Base-by-base conservation (phyloP, 2,888 invertebrate species). In the Polydrusus tereticollis region DNA sequence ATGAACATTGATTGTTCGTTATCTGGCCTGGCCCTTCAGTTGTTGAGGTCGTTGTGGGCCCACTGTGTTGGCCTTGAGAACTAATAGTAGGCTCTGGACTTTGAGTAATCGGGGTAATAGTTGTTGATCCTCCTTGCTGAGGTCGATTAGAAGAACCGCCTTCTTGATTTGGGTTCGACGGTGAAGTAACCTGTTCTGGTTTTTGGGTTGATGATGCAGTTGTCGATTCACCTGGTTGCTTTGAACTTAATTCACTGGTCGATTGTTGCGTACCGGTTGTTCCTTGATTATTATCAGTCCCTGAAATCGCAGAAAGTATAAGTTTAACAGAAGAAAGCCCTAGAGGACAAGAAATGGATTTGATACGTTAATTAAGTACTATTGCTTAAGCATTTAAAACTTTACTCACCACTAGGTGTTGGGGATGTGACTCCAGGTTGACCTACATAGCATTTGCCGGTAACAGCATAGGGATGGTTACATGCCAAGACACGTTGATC, bases 391-490 rank as follows among this genome's bases (percentile, higher is more conserved):
- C 10, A 36, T 14, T 14, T 16, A 41, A 36, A 16, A 6, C 14
- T n/a, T 16, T 6, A 62, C 33, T 26, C 38, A 68, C 72, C 72
- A 57, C 12, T 29, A 18, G 18, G 55, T 14, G 62, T 29, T 33
- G 59, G 57, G 3, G 55, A 41, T 55, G 50, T 45, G 36, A 58
- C 20, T 21, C 76, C 67, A 65, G 76, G 58, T 41, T 71, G 62
- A 18, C 64, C 74, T n/a, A 67, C 69, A 52, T 70, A 75, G 10
- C 82, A 82, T 75, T 75, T 80, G 20, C 81, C 81, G 18, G 45
- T 72, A 33, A 89, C 89, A 69, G 89, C 88, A 87, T 90, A 90
- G 38, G 89, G 88, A 83, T 94, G 90, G 83, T 94, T 94, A 83
- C 94, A 95, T 58, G 90, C 88, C 80, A 89, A 86, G 68, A 90